phyloP scores from a whole-genome alignment of 1,140 invertebrate genomes.

The Meloidogyne exigua region DNA sequence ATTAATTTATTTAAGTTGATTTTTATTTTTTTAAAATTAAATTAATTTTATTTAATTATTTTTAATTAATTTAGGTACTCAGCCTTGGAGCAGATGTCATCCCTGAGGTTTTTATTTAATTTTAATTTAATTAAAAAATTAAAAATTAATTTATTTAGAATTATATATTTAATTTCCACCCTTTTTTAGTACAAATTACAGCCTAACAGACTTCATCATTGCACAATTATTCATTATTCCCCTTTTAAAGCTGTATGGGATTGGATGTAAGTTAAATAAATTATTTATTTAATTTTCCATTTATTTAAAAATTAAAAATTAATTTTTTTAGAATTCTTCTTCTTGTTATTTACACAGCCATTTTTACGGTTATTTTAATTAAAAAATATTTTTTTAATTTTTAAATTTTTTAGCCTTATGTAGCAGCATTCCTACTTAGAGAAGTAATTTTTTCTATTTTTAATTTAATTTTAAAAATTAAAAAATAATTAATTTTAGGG shows the following conservation, averaged over 20 bases:
- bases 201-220: slow-evolving; percentile 65
- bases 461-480: background rate
- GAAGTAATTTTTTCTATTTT: slow-evolving; percentile 45
- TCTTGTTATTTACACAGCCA: slow-evolving; percentile 95
- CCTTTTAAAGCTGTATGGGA: slow-evolving; percentile 99
- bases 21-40: background rate
- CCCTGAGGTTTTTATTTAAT: background rate
- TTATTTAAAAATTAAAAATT: background rate
- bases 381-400: background rate
- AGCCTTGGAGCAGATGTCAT: background rate
- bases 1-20: background rate
- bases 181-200: slow-evolving; percentile 80
- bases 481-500: slow-evolving; percentile 34
- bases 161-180: too few species aligned
- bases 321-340: slow-evolving; percentile 73
- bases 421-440: slow-evolving; percentile 89
- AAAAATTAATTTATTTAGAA: too few species aligned
- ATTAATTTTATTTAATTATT: background rate
- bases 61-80: background rate
- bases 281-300: background rate
- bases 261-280: slow-evolving; percentile 73
- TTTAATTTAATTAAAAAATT: slow-evolving; percentile 6
- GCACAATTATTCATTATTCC: slow-evolving; percentile 94
- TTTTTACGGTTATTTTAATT: slow-evolving; percentile 75
- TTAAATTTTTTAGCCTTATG: slow-evolving; percentile 74